Conservation (phyloP, 2,888 invertebrate species). For the Dorcus hopei region DNA sequence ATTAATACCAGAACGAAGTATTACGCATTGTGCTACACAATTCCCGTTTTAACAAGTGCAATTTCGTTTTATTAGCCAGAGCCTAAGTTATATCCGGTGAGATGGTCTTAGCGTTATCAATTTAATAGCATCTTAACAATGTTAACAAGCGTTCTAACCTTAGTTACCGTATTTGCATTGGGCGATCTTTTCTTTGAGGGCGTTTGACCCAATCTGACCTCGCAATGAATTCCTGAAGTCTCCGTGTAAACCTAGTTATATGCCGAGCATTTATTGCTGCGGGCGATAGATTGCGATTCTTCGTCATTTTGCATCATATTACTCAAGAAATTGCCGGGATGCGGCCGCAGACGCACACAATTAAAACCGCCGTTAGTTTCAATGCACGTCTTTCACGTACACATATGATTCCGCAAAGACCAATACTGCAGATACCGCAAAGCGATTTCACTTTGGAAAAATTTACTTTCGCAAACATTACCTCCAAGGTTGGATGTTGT, state of each 20-base stretch:
- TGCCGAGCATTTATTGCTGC: neutral
- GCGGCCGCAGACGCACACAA: neutral
- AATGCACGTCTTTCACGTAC: neutral
- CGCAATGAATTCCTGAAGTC: neutral
- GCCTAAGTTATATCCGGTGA: constrained; percentile 1
- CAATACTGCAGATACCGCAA: too few species aligned
- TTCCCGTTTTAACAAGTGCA: constrained; percentile 3
- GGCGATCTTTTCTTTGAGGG: constrained; percentile 1
- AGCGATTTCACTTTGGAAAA: too few species aligned
- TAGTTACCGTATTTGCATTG: constrained; percentile 1
- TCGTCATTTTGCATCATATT: constrained; percentile 1
- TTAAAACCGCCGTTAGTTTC: neutral
- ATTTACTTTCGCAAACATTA: too few species aligned
- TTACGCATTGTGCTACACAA: neutral
- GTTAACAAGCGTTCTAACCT: constrained; percentile 3
- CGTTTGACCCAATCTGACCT: constrained; percentile 3
- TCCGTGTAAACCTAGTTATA: constrained; percentile 2
- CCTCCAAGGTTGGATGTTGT: too few species aligned
- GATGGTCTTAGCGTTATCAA: constrained; percentile 2
- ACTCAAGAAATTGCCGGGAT: neutral
- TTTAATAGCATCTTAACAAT: constrained; percentile 2
- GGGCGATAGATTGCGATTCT: neutral
- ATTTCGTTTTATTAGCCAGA: neutral
- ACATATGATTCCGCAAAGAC: too few species aligned
- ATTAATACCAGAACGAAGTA: neutral